A percentile compares a stretch with the other conserved stretches of the same genome.
Evolutionary conservation across 2,113 vertebrate genomes (phyloP).

Genomic region (Eudorcas thomsonii): DNA sequence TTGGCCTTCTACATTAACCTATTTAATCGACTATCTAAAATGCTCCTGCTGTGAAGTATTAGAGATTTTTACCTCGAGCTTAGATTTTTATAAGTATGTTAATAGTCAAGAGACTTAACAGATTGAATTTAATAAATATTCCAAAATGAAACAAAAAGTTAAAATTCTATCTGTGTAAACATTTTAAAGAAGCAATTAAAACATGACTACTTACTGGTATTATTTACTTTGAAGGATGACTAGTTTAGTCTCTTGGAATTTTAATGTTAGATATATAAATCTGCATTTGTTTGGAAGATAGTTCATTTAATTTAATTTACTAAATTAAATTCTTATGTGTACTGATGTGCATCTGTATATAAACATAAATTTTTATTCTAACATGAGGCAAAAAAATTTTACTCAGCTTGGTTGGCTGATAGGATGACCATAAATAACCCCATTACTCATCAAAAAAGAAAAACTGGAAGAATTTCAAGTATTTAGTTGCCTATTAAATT

Average conservation of each 20-base stretch:
- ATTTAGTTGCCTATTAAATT: conserved; percentile 58
- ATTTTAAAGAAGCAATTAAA: conserved; percentile 1
- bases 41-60: not conserved
- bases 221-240: conserved; percentile 27
- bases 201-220: not conserved
- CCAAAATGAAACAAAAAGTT: not conserved
- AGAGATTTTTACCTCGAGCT: not conserved
- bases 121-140: not conserved
- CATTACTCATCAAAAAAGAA: conserved; percentile 40
- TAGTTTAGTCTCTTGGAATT: not conserved
- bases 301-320: conserved; percentile 5
- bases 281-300: conserved; percentile 30
- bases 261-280: not conserved
- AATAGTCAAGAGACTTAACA: not conserved
- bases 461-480: conserved; percentile 59
- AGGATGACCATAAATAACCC: conserved; percentile 45
- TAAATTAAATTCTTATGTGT: not conserved
- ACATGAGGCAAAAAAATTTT: not conserved
- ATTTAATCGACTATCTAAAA: not conserved
- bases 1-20: not conserved
- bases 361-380: conserved; percentile 42
- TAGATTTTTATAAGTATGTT: not conserved
- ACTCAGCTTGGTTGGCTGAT: not conserved
- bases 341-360: not conserved
- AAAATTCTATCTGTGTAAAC: conserved; percentile 13